phyloP scores from a whole-genome alignment of 2,888 invertebrate genomes.

The Agrotis segetum region DNA sequence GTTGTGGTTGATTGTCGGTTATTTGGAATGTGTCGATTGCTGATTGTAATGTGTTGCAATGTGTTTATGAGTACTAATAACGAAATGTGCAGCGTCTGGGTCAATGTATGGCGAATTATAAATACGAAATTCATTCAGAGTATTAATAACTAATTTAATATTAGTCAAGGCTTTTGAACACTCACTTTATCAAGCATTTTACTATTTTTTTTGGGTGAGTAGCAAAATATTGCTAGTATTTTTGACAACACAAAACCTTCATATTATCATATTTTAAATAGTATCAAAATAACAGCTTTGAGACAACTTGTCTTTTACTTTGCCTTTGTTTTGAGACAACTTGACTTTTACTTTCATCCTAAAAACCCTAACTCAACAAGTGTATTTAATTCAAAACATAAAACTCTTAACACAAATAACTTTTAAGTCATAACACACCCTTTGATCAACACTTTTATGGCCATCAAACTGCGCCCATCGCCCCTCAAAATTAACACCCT shows the following conservation, averaged over 20 bases:
- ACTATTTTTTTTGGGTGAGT: no score
- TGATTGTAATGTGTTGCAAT: slow-evolving; percentile 1
- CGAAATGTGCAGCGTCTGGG: no score
- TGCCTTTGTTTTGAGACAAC: background rate
- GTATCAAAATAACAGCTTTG: background rate
- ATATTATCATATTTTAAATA: background rate
- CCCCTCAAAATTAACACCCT: slow-evolving; percentile 46
- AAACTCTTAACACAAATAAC: slow-evolving; percentile 28
- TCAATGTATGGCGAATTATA: background rate
- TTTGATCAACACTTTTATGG: slow-evolving; percentile 58
- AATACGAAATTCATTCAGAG: no score
- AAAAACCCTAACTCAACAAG: slow-evolving; percentile 6
- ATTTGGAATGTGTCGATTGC: background rate
- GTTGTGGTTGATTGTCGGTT: slow-evolving; percentile 9
- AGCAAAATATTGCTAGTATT: no score
- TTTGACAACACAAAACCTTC: no score
- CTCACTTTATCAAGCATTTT: no score
- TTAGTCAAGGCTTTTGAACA: no score
- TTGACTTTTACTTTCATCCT: slow-evolving; percentile 12
- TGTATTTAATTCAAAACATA: slow-evolving; percentile 31
- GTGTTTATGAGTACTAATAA: background rate
- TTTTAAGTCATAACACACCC: slow-evolving; percentile 22
- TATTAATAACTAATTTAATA: no score
- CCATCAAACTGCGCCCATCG: slow-evolving; percentile 28
- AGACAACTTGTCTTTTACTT: slow-evolving; percentile 12